Conservation (phyloP, 2,113 vertebrate genomes). For the Hemiprocne comata region DNA sequence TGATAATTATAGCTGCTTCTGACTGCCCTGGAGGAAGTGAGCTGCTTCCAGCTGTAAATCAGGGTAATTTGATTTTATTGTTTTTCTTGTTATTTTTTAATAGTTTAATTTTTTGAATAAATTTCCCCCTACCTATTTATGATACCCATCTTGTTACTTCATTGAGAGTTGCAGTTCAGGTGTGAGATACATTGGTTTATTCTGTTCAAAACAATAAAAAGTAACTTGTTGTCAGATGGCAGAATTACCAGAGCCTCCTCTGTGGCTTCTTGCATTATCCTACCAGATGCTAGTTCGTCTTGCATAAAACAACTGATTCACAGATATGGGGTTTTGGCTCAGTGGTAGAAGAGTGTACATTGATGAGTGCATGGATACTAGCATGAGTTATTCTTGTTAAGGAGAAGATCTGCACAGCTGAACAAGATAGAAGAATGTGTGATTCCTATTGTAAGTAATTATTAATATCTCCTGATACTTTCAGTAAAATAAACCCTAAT, state of each 20-base stretch:
- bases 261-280: background rate
- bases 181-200: background rate
- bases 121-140: background rate
- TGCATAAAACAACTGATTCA: background rate
- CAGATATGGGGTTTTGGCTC: background rate
- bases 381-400: background rate
- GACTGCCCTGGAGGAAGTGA: constrained; percentile 25
- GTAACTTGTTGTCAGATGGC: background rate
- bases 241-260: background rate
- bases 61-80: constrained; percentile 25
- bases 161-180: background rate
- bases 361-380: background rate
- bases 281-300: background rate
- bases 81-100: constrained; percentile 39
- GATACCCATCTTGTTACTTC: background rate
- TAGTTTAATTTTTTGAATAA: constrained; percentile 36
- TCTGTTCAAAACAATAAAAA: background rate
- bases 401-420: background rate
- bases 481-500: background rate
- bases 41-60: constrained; percentile 50
- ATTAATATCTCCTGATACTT: background rate
- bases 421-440: background rate
- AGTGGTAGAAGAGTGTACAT: background rate
- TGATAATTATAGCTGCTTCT: constrained; percentile 25
- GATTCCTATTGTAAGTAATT: background rate